phyloP scores from a whole-genome alignment of 1,140 invertebrate species.

The Dreissena rostriformis region DNA sequence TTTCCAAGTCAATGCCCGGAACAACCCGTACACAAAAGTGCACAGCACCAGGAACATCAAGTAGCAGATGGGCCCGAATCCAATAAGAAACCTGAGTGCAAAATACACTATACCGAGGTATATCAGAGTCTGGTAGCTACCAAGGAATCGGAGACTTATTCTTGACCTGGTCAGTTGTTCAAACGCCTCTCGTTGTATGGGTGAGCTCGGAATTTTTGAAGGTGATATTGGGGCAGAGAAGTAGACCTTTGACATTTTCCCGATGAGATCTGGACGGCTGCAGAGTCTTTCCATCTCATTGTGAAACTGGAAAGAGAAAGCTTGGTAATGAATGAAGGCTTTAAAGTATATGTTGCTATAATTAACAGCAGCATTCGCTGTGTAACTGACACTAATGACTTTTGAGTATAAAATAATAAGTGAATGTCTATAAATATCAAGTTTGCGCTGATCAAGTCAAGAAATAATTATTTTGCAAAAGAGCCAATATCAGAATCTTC shows the following conservation, averaged over 20 bases:
- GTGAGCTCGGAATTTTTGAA: constrained; percentile 82
- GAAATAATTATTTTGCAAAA: too few species aligned
- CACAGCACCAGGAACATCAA: constrained; percentile 58
- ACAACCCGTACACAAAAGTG: constrained; percentile 54
- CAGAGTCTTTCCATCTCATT: constrained; percentile 87
- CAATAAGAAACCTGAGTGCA: constrained; percentile 59
- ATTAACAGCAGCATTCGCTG: too few species aligned
- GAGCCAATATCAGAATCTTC: too few species aligned
- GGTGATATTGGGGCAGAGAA: constrained; percentile 84
- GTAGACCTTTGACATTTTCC: constrained; percentile 85
- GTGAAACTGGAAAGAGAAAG: constrained; percentile 82
- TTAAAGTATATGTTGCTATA: too few species aligned
- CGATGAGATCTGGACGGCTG: constrained; percentile 85
- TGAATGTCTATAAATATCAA: too few species aligned
- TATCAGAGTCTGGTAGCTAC: constrained; percentile 85
- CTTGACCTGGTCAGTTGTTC: constrained; percentile 85
- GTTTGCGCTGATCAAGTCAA: too few species aligned
- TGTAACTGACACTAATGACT: too few species aligned
- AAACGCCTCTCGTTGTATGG: constrained; percentile 83
- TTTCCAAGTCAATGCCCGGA: constrained; percentile 30
- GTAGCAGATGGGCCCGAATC: constrained; percentile 66
- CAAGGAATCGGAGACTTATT: constrained; percentile 87
- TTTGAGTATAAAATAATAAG: too few species aligned
- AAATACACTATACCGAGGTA: constrained; percentile 71
- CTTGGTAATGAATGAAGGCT: too few species aligned